A percentile compares a stretch with the other conserved stretches of the same genome.
Evolutionary conservation across 2,113 vertebrate species (phyloP).

Genomic region (Oncorhynchus gorbuscha): DNA sequence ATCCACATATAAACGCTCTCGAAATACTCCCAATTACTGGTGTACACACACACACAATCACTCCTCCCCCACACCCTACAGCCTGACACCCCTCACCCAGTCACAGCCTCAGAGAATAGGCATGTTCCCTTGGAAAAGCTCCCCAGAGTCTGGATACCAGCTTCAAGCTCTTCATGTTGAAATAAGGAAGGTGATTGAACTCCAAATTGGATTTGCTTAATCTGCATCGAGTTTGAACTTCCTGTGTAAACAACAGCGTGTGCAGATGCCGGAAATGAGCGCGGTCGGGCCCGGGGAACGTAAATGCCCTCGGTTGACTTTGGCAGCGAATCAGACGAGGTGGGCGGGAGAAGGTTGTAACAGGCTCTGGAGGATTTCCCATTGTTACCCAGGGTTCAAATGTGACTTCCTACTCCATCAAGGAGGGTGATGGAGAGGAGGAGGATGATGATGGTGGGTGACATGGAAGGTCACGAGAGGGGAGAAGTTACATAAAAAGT

Average conservation of each 20-base stretch:
- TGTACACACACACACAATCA: constrained; percentile 29
- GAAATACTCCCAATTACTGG: constrained; percentile 57
- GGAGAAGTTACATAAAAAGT: background rate
- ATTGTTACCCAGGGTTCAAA: constrained; percentile 56
- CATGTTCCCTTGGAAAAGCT: constrained; percentile 49
- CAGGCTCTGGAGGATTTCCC: constrained; percentile 46
- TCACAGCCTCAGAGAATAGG: constrained; percentile 14
- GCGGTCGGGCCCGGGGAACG: constrained; percentile 52
- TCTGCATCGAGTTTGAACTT: constrained; percentile 73
- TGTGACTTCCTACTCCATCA: constrained; percentile 27
- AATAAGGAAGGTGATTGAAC: constrained; percentile 70
- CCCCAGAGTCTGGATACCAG: constrained; percentile 52
- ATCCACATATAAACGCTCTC: constrained; percentile 58
- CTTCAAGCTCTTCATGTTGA: constrained; percentile 58
- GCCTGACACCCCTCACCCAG: constrained; percentile 29
- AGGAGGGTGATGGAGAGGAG: constrained; percentile 18
- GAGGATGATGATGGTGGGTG: constrained; percentile 4
- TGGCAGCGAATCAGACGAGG: constrained; percentile 65
- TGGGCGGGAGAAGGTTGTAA: constrained; percentile 32
- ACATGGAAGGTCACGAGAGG: background rate
- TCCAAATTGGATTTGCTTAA: constrained; percentile 76
- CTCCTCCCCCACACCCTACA: background rate
- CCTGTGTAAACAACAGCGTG: constrained; percentile 72
- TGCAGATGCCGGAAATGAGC: constrained; percentile 68
- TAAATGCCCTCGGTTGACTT: constrained; percentile 67